Evolutionary conservation across 2,113 vertebrate genomes (phyloP).

Genomic region (Bubalus kerabau): DNA sequence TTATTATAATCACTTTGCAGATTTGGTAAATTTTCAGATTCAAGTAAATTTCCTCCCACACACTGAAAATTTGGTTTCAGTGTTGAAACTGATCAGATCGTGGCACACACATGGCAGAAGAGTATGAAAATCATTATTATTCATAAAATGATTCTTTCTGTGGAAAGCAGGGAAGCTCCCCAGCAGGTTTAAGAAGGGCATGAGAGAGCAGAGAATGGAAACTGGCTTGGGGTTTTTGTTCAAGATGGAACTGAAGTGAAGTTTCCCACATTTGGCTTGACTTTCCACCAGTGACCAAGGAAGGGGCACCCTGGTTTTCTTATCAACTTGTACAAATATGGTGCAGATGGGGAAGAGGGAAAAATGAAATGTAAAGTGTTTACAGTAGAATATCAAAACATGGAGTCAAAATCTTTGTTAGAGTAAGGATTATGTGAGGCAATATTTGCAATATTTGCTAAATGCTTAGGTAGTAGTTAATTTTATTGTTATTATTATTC

Average conservation of each 20-base stretch:
- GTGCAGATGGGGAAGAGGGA: background rate
- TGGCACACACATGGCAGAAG: background rate
- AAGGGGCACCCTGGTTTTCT: background rate
- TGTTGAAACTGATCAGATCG: background rate
- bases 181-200: background rate
- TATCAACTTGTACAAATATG: background rate
- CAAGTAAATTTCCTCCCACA: background rate
- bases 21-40: background rate
- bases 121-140: background rate
- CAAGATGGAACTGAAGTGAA: background rate
- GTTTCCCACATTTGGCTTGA: background rate
- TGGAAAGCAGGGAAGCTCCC: background rate
- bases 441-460: background rate
- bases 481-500: background rate
- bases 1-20: background rate
- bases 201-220: background rate
- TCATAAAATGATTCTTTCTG: background rate
- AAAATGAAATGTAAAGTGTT: background rate
- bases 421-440: background rate
- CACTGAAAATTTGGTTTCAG: background rate
- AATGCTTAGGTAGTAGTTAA: background rate
- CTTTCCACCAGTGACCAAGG: background rate
- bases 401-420: background rate
- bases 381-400: background rate
- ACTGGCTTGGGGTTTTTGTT: background rate